phyloP scores from a whole-genome alignment of 2,113 vertebrate genomes.

The Pristiophorus japonicus region DNA sequence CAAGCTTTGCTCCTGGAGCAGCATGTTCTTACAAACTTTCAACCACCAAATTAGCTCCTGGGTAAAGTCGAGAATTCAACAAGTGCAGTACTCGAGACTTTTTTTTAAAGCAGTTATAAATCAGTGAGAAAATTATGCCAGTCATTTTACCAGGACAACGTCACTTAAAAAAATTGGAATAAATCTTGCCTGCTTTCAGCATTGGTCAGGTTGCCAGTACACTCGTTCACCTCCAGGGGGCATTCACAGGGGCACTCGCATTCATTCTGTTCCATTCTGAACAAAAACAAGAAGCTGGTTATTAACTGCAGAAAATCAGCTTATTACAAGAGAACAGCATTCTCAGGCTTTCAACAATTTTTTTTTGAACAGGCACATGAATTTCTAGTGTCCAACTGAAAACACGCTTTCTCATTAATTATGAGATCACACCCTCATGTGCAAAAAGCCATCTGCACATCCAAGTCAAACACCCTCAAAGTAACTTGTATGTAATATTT shows the following conservation, averaged over 20 bases:
- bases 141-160: not conserved
- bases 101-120: not conserved
- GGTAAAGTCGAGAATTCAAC: not conserved
- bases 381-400: not conserved
- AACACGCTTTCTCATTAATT: not conserved
- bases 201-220: slow-evolving; percentile 92
- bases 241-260: slow-evolving; percentile 98
- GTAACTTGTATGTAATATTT: not conserved
- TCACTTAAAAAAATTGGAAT: not conserved
- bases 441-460: not conserved
- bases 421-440: not conserved
- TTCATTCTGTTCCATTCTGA: slow-evolving; percentile 97
- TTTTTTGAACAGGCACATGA: not conserved
- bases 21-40: not conserved
- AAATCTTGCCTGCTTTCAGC: slow-evolving; percentile 82
- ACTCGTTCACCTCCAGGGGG: slow-evolving; percentile 96
- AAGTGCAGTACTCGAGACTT: not conserved
- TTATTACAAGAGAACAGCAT: not conserved
- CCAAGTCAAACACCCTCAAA: not conserved
- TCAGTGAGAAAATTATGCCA: not conserved
- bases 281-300: slow-evolving; percentile 23
- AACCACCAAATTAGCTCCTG: not conserved
- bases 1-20: not conserved
- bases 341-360: not conserved
- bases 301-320: not conserved